Conservation (phyloP, 1,140 invertebrate species). For the Eupeodes corollae region DNA sequence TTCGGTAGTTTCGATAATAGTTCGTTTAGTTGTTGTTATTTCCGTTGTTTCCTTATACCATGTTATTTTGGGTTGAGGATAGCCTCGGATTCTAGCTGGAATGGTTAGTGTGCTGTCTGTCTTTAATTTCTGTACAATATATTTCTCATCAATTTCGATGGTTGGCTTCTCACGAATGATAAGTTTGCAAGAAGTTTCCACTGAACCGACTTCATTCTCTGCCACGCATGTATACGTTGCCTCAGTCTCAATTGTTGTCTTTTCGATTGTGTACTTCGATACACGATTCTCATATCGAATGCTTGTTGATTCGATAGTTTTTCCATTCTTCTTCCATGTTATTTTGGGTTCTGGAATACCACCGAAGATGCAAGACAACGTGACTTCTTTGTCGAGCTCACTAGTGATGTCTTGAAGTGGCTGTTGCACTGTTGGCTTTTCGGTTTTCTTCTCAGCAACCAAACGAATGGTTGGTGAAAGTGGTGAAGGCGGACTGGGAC, state of each 20-base stretch:
- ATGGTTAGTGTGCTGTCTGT: constrained; percentile 51
- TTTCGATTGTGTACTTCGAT: constrained; percentile 57
- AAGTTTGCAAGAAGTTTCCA: constrained; percentile 54
- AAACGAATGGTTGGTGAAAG: constrained; percentile 45
- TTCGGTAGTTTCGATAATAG: constrained; percentile 47
- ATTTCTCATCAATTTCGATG: constrained; percentile 48
- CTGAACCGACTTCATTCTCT: constrained; percentile 58
- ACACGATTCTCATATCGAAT: constrained; percentile 61
- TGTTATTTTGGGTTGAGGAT: constrained; percentile 51
- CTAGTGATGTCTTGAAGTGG: constrained; percentile 47
- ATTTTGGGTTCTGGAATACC: constrained; percentile 77
- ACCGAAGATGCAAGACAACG: constrained; percentile 61
- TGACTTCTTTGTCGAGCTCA: constrained; percentile 47
- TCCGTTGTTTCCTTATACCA: constrained; percentile 53
- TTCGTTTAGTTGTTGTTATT: constrained; percentile 40
- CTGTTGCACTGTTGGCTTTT: constrained; percentile 51
- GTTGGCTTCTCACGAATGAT: constrained; percentile 55
- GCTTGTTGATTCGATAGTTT: constrained; percentile 42
- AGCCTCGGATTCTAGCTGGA: constrained; percentile 49
- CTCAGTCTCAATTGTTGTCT: constrained; percentile 50
- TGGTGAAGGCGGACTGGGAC: constrained; percentile 48
- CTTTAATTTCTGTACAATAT: constrained; percentile 47
- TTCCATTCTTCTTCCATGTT: constrained; percentile 59
- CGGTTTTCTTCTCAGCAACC: constrained; percentile 39
- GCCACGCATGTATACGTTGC: constrained; percentile 62